phyloP scores from a whole-genome alignment of 2,888 invertebrate species.

The Ypsolopha scabrella region DNA sequence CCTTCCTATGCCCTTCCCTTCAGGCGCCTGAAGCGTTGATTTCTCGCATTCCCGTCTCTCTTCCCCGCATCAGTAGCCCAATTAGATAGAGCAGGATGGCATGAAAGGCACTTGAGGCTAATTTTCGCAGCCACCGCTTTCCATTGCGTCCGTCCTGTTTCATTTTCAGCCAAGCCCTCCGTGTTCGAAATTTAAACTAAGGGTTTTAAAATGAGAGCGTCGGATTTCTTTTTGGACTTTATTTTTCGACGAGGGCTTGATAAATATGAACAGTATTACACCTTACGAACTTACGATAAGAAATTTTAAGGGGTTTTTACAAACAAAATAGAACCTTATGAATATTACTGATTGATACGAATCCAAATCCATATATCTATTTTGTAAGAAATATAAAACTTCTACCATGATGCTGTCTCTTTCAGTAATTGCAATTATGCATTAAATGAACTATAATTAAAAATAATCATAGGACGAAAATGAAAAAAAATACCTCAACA shows the following conservation, averaged over 20 bases:
- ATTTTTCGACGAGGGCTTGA: neutral
- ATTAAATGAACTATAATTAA: neutral
- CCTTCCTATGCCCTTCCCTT: conserved; percentile 30
- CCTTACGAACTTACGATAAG: neutral
- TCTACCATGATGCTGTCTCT: neutral
- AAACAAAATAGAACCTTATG: too few species aligned
- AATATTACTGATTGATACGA: neutral
- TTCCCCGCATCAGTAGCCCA: conserved; percentile 18
- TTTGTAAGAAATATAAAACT: neutral
- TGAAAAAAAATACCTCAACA: conserved; percentile 16
- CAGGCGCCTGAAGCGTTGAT: conserved; percentile 56
- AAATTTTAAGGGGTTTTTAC: too few species aligned
- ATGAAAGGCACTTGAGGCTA: conserved; percentile 59
- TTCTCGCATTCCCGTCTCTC: conserved; percentile 29
- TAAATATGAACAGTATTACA: neutral
- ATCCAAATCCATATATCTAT: neutral
- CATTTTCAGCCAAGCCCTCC: conserved; percentile 28
- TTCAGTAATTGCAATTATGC: neutral
- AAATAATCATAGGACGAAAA: neutral
- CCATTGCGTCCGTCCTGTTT: conserved; percentile 26
- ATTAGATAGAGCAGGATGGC: conserved; percentile 29
- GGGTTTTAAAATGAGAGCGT: neutral
- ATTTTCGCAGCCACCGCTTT: conserved; percentile 47
- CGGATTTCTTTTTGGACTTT: neutral
- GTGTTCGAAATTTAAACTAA: neutral